phyloP scores from a whole-genome alignment of 2,113 vertebrate species.

The Pterocles burchelli region DNA sequence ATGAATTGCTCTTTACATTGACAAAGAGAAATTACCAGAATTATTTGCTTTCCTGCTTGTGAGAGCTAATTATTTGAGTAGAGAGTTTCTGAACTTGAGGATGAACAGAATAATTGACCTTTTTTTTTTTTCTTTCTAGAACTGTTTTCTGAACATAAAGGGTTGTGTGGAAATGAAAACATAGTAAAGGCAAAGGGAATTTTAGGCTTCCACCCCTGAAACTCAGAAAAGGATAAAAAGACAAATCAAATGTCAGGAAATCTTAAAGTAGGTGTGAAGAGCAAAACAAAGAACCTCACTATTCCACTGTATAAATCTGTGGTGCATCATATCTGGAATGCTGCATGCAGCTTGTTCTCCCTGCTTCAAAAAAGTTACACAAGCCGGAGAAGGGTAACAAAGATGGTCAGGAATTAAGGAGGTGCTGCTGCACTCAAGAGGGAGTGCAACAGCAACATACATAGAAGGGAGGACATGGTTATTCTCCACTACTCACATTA shows the following conservation, averaged over 20 bases:
- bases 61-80: neutral
- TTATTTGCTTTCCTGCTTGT: neutral
- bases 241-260: neutral
- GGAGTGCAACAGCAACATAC: too few relatives aligned
- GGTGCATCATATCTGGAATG: neutral
- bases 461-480: neutral
- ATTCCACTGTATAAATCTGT: neutral
- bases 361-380: neutral
- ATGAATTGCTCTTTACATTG: neutral
- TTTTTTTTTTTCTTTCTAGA: neutral
- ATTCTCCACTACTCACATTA: neutral
- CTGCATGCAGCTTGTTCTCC: neutral
- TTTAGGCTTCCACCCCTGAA: neutral
- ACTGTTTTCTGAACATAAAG: neutral
- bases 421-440: neutral
- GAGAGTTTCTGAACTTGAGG: neutral
- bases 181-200: neutral
- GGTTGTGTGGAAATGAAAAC: neutral
- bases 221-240: neutral
- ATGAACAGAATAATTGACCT: neutral
- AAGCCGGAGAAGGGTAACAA: neutral
- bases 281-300: neutral
- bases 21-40: neutral
- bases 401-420: neutral
- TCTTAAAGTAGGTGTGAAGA: neutral